Evolutionary conservation across 1,140 invertebrate species (phyloP).

Genomic region (Ceratitis capitata): DNA sequence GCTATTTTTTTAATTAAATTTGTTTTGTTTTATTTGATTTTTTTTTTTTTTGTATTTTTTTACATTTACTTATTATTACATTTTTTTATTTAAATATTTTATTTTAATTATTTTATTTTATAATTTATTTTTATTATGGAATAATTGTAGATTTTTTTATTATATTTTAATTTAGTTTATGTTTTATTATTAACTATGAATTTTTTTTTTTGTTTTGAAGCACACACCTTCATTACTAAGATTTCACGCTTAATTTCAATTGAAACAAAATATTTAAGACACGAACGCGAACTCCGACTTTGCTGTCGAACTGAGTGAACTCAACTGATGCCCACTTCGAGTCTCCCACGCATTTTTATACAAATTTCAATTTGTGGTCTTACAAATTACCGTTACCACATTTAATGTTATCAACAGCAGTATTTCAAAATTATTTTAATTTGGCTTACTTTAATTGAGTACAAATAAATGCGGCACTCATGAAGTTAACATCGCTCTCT

Average conservation of each 20-base stretch:
- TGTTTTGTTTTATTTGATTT: background rate
- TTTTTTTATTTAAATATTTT: background rate
- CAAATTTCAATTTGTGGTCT: background rate
- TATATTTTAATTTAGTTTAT: background rate
- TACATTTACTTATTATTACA: background rate
- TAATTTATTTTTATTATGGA: background rate
- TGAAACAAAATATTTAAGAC: constrained; percentile 53
- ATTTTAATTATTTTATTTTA: background rate
- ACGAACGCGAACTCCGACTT: constrained; percentile 44
- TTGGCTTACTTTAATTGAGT: background rate
- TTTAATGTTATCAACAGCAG: background rate
- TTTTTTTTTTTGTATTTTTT: background rate
- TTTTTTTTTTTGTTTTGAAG: background rate
- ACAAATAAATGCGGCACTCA: background rate
- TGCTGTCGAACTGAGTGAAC: constrained; percentile 47
- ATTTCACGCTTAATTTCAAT: constrained; percentile 57
- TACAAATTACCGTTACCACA: background rate
- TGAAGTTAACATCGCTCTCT: background rate
- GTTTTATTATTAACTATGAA: background rate
- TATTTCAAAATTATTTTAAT: background rate
- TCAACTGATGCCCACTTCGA: constrained; percentile 40
- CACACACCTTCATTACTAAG: constrained; percentile 58
- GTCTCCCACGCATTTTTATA: constrained; percentile 55
- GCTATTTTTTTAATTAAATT: background rate
- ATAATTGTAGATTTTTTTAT: background rate